Evolutionary conservation across 2,797 vertebrate species (phyloP), one percentile per base, ranked within the genome.

Genomic region (Serranus cabrilla): DNA sequence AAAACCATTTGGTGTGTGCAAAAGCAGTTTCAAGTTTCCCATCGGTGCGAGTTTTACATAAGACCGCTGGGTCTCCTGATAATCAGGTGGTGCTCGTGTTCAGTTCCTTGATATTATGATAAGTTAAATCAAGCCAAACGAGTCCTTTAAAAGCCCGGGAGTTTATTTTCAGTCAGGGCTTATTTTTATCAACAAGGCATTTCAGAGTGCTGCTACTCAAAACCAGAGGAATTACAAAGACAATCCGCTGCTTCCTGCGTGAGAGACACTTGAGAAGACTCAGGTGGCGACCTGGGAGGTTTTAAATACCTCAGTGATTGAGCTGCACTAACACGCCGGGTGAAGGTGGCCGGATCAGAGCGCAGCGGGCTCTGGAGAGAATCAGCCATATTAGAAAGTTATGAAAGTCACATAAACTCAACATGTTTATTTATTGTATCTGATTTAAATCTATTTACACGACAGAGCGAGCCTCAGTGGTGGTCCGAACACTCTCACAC

Each of bases 131-230:
- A 50, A 51, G 77, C 39, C 37, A 60, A 66, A 47, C 0, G 1
- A 12, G 39, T 17, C 63, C 59, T 52, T 80, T 40, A 61, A 71
- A 73, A 70, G 20, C 69, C 69, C 63, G 8, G 54, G 40, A 31
- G 52, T 75, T 69, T 71, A 61, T 82, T 83, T 88, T 78, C 63
- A 82, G 66, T 62, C 57, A 0, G 16, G 62, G 71, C 66, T 88
- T 84, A 77, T 87, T 85, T 83, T 90, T 84, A 88, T 85, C 81
- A 86, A 79, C 81, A 74, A 80, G 83, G 56, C 65, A 5, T 70
- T 78, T 83, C 71, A 72, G 74, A 56, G 80, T 2, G 77, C 27
- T 13, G 71, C 55, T 79, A 74, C 69, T 78, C 69, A 76, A 84
- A 81, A 83, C 73, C 51, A 12, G 59, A 80, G 55, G 77, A 72